phyloP scores from a whole-genome alignment of 2,113 vertebrate species.

The Anarhynchus alexandrinus region DNA sequence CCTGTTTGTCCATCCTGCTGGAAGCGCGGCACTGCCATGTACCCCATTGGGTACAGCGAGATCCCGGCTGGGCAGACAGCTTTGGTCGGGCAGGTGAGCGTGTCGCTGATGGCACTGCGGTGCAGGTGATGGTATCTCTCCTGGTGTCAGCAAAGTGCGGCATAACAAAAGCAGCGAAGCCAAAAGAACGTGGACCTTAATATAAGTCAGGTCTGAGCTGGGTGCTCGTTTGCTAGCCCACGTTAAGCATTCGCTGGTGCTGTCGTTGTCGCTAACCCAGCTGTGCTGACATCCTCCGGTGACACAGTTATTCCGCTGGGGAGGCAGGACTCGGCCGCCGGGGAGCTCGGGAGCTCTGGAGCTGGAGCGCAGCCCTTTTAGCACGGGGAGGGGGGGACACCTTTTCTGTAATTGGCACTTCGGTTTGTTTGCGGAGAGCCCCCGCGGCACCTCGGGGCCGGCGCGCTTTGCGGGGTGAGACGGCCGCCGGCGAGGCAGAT shows the following conservation, averaged over 20 bases:
- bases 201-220: background rate
- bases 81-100: background rate
- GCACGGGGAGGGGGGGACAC: fast-evolving
- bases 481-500: background rate
- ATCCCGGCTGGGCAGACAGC: background rate
- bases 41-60: background rate
- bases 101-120: background rate
- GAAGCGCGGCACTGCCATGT: background rate
- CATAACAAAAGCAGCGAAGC: background rate
- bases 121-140: fast-evolving
- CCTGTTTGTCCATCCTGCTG: background rate
- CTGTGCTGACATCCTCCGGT: background rate
- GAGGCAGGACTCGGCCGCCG: background rate
- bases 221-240: background rate
- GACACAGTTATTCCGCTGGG: background rate
- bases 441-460: background rate
- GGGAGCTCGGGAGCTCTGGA: background rate
- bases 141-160: fast-evolving
- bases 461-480: fast-evolving
- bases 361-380: background rate
- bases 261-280: fast-evolving
- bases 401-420: background rate
- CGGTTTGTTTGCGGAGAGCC: background rate
- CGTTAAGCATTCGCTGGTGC: background rate
- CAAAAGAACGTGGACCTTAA: background rate